Percentiles rank a stretch among this genome's conserved stretches.
Evolutionary conservation across 2,888 invertebrate genomes (phyloP).

Genomic region (Amphipyra tragopoginis): DNA sequence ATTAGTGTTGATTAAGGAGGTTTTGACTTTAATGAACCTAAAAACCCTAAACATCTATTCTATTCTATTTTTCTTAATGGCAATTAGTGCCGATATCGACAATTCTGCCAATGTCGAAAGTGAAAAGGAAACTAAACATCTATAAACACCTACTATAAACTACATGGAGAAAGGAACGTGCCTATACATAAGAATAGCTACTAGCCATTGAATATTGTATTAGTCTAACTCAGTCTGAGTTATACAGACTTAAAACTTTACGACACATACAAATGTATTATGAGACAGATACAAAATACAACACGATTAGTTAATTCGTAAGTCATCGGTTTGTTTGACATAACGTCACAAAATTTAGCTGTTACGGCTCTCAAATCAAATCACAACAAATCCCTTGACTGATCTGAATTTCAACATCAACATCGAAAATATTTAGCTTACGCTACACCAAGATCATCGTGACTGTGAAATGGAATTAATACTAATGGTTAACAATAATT

Average conservation of each 20-base stretch:
- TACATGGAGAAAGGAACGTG: slow-evolving; percentile 28
- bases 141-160: not conserved
- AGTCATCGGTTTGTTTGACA: slow-evolving; percentile 69
- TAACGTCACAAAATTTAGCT: slow-evolving; percentile 46
- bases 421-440: slow-evolving; percentile 27
- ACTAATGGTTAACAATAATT: too few species aligned
- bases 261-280: slow-evolving; percentile 38
- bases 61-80: too few species aligned
- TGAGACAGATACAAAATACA: slow-evolving; percentile 60
- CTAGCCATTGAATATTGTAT: slow-evolving; percentile 44
- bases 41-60: too few species aligned
- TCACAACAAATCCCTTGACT: slow-evolving; percentile 41
- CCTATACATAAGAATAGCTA: slow-evolving; percentile 36
- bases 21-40: slow-evolving; percentile 13
- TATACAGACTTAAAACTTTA: slow-evolving; percentile 45
- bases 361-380: slow-evolving; percentile 46
- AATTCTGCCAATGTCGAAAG: too few species aligned
- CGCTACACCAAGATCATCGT: not conserved
- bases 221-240: slow-evolving; percentile 33
- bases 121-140: not conserved
- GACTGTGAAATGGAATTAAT: not conserved
- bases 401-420: slow-evolving; percentile 28
- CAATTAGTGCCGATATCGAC: too few species aligned
- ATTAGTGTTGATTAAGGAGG: too few species aligned
- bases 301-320: slow-evolving; percentile 67